Evolutionary conservation across 2,113 vertebrate species (phyloP).

Genomic region (Synodontis membranacea): DNA sequence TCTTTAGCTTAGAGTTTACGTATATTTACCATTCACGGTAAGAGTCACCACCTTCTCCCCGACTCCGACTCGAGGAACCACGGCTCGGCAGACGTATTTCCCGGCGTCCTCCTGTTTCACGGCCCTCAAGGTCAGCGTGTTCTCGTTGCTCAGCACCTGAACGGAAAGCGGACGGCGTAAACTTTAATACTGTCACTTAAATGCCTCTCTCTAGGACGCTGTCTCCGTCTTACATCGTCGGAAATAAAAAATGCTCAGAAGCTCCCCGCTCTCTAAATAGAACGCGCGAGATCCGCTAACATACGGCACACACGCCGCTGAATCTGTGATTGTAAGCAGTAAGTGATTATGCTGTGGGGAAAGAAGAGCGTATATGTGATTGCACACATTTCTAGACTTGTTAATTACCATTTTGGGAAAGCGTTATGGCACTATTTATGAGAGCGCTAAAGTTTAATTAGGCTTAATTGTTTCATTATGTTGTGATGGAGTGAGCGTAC

Average conservation of each 20-base stretch:
- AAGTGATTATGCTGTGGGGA: background rate
- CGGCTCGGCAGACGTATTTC: constrained; percentile 93
- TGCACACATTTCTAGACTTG: background rate
- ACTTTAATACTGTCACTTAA: background rate
- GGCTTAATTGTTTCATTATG: background rate
- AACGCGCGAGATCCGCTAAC: background rate
- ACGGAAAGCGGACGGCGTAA: background rate
- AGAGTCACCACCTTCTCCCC: constrained; percentile 93
- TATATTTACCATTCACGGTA: constrained; percentile 88
- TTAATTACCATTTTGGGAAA: background rate
- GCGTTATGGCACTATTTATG: background rate
- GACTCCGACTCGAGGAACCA: constrained; percentile 91
- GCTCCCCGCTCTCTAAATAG: background rate
- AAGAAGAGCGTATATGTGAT: background rate
- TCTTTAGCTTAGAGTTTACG: background rate
- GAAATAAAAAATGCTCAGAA: background rate
- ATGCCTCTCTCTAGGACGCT: background rate
- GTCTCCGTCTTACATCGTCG: background rate
- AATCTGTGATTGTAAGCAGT: background rate
- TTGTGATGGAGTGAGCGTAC: constrained; percentile 63
- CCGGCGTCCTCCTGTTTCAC: constrained; percentile 97
- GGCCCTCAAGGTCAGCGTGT: constrained; percentile 87
- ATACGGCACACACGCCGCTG: background rate
- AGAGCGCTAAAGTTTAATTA: background rate
- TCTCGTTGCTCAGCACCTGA: constrained; percentile 96